These are phyloP conservation scores for Charadrius vociferus DNA, from an alignment of 2,113 vertebrate genomes.

Conservation along the genomic window DNA sequence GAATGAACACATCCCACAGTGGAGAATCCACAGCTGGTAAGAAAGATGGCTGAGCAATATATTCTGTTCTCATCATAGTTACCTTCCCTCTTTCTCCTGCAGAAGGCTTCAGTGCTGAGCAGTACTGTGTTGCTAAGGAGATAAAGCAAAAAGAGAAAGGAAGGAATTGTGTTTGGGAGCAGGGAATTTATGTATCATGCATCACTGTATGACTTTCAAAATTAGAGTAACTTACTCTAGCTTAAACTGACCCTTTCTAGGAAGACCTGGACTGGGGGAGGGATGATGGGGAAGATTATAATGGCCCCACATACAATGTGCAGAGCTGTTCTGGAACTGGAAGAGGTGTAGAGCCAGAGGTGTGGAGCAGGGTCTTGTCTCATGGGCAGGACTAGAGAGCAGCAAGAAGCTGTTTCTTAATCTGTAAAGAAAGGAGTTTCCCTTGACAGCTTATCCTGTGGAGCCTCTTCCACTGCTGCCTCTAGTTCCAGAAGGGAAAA, in stretches of 20 bases:
- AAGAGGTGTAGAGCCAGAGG: not conserved
- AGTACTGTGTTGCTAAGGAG: slow-evolving; percentile 40
- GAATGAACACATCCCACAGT: not conserved
- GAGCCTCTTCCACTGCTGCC: not conserved
- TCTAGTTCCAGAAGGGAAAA: not conserved
- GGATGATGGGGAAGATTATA: not conserved
- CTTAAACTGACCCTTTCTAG: not conserved
- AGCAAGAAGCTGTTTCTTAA: not conserved
- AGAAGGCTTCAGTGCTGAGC: not conserved
- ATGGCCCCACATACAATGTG: not conserved
- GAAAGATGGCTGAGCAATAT: not conserved
- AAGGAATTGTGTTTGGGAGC: not conserved
- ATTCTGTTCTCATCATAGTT: not conserved
- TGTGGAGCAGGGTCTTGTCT: not conserved
- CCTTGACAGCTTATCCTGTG: not conserved
- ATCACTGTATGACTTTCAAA: not conserved
- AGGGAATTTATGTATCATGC: not conserved
- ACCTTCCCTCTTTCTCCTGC: not conserved
- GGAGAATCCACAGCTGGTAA: not conserved
- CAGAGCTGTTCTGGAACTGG: not conserved
- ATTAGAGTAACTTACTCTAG: not conserved
- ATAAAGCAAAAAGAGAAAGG: not conserved
- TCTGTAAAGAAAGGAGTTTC: not conserved
- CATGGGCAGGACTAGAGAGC: not conserved
- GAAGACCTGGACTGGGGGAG: not conserved